Base-by-base conservation (phyloP, 2,888 invertebrate genomes). In the Allophyes oxyacanthae region DNA sequence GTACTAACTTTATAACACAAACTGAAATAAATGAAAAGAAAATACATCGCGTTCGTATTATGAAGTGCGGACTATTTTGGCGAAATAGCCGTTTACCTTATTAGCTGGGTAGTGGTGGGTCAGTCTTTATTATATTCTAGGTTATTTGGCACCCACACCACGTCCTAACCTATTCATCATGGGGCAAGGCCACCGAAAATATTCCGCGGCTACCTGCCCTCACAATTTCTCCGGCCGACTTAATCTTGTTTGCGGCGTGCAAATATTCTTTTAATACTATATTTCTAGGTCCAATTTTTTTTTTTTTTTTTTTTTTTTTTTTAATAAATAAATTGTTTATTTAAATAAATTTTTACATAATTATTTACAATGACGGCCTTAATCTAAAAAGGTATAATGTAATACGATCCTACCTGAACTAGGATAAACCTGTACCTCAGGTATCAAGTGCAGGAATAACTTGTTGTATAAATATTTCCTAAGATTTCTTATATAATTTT, bases 151-250 rank as follows among this genome's bases (percentile, higher is more conserved):
- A 80, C 72, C 70, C 83, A 60, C 64, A 67, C 77, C 84, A 83
- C 86, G 83, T 86, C 61, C 65, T 70, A 64, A 63, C 79, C 84
- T 83, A 86, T 88, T 87, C 84, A 87, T 88, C 86, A 87, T 78
- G 69, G 63, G 62, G 65, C 78, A 70, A 82, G 83, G 78, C 77
- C 76, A 59, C 66, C 61, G 67, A 71, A 76, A 77, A 78, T 79
- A 81, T 79, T 78, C 72, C 64, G 73, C 72, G 75, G 57, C 70
- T 81, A 83, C 84, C 83, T 82, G 79, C 64, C 71, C 72, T 70
- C 69, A 76, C 75, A 77, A 79, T 79, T 79, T 77, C 74, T 73
- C 70, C 74, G 76, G 63, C 72, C 64, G 78, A 81, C 82, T 82
- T 85, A 84, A 85, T 86, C 75, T 82, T 74, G 72, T 80, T 83